phyloP scores from a whole-genome alignment of 2,797 vertebrate genomes.

The Gorsachius magnificus region DNA sequence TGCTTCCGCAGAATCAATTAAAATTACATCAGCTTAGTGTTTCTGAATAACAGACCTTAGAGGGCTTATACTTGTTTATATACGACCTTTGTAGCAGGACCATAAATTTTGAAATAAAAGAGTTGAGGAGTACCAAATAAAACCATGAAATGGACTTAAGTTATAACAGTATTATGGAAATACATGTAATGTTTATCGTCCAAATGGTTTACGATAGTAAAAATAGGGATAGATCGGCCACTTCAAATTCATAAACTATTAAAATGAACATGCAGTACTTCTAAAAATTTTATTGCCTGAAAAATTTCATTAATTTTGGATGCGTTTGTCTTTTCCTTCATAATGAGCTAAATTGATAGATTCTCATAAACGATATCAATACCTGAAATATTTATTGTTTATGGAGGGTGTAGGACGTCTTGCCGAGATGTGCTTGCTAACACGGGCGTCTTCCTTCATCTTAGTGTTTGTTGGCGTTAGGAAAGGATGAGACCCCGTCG shows the following conservation, averaged over 20 bases:
- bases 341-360: not conserved
- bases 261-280: not conserved
- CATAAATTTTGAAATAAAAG: not conserved
- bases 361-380: not conserved
- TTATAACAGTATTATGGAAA: not conserved
- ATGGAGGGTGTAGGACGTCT: not conserved
- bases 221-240: not conserved
- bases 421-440: not conserved
- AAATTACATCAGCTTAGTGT: not conserved
- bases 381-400: not conserved
- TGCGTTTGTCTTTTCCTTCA: constrained; percentile 6
- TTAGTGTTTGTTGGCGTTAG: not conserved
- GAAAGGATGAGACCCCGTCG: not conserved
- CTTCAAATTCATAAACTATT: not conserved
- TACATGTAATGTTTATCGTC: not conserved
- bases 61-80: not conserved
- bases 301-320: not conserved
- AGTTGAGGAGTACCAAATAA: not conserved
- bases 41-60: not conserved
- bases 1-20: constrained; percentile 36
- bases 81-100: not conserved
- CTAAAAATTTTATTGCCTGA: not conserved
- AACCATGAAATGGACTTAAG: not conserved
- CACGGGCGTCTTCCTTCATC: not conserved
- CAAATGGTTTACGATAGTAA: not conserved